Base-by-base conservation (phyloP, 2,797 vertebrate species). In the Pseudochromis fuscus region DNA sequence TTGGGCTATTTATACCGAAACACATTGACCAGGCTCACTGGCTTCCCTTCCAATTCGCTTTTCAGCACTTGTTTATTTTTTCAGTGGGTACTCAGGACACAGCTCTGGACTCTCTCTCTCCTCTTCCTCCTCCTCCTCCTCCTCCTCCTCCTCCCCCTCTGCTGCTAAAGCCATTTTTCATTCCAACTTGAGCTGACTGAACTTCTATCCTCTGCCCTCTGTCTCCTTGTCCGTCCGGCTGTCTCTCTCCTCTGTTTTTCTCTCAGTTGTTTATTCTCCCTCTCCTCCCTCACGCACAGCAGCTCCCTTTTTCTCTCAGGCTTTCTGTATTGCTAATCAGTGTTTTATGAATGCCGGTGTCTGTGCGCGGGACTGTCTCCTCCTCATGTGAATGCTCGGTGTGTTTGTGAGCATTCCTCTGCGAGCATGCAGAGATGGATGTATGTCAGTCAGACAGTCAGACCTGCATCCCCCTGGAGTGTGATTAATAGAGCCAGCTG, bases 1-100 rank as follows among this genome's bases (percentile, higher is more conserved):
- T 93, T 91, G 87, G 88, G 70, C 87, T 91, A 89, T 93, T 92
- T 92, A 89, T 92, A 89, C 85, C 9, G 18, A 75, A 79, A 81
- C 40, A 60, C 87, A 81, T 75, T 76, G 88, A 88, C 84, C 87
- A 25, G 53, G 56, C 87, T 77, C 66, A 0, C 81, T 72, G 79
- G 81, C 85, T 83, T 82, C 69, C 67, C 77, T 72, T 87, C 73
- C 85, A 80, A 74, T 81, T 79, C 35, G 31, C 72, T 77, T 82
- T 79, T 86, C 79, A 80, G 81, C 62, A 69, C 78, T 86, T 84
- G 72, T 89, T 87, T 86, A 72, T 87, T 86, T 82, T 76, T 79
- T 72, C 56, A 1, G 40, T 63, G 77, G 75, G 78, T 58, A 53
- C 81, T 82, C 15, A 55, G 77, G 81, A 79, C 76, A 25, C 65